Percentiles rank a stretch among this genome's conserved stretches.
These are phyloP conservation scores for Pituophis catenifer DNA, from an alignment of 2,113 vertebrate genomes.

Conservation along the genomic window DNA sequence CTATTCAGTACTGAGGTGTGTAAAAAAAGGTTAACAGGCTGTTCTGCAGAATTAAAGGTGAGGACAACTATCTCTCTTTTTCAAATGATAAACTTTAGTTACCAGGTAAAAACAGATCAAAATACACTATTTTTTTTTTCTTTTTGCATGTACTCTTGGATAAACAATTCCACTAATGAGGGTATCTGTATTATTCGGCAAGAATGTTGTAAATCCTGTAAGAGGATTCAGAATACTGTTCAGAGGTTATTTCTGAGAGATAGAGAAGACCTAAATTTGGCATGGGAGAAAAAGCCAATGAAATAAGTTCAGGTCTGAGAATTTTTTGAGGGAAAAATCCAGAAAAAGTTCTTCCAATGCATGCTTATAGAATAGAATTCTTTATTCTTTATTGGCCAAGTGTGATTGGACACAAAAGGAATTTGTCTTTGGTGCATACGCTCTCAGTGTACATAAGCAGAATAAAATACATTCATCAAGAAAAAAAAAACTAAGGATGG, in stretches of 20 bases:
- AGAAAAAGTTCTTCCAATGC: background rate
- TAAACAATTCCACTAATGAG: background rate
- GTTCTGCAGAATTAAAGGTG: background rate
- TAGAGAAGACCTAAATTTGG: background rate
- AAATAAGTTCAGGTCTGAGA: background rate
- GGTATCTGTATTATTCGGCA: background rate
- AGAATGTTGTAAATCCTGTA: background rate
- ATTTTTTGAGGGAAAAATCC: background rate
- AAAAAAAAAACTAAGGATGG: background rate
- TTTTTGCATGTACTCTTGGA: background rate
- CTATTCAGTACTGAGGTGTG: background rate
- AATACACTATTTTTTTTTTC: background rate
- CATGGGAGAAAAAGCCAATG: background rate
- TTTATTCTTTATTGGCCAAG: too few relatives aligned
- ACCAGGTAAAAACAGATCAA: background rate
- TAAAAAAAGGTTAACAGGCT: background rate
- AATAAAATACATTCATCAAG: too few relatives aligned
- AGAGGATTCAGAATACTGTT: background rate
- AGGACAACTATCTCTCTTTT: background rate
- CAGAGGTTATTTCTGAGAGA: background rate
- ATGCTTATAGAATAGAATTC: background rate
- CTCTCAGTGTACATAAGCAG: too few relatives aligned
- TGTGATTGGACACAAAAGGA: too few relatives aligned
- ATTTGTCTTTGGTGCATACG: too few relatives aligned
- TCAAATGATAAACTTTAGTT: background rate